phyloP scores from a whole-genome alignment of 2,888 invertebrate species.

The Perizoma affinitatum region DNA sequence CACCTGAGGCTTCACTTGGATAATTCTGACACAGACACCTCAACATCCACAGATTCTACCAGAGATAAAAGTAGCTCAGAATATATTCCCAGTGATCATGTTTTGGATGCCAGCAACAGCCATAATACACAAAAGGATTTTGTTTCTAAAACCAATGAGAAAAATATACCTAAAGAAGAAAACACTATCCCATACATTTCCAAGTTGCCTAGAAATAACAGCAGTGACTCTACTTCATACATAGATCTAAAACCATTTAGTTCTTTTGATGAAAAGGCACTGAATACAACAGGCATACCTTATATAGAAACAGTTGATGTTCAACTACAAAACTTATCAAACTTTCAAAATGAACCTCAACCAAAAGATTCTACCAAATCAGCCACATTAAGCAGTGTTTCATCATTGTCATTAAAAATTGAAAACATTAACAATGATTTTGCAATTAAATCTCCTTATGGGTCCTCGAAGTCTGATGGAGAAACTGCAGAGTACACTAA shows the following conservation, averaged over 20 bases:
- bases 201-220: constrained; percentile 59
- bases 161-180: constrained; percentile 38
- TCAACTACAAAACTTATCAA: constrained; percentile 40
- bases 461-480: constrained; percentile 55
- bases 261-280: constrained; percentile 58
- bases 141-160: constrained; percentile 6
- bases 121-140: constrained; percentile 35
- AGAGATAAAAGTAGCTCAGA: constrained; percentile 74
- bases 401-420: constrained; percentile 49
- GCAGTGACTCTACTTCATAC: constrained; percentile 76
- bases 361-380: constrained; percentile 50
- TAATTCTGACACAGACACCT: constrained; percentile 79
- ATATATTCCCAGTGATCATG: constrained; percentile 72
- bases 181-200: constrained; percentile 34
- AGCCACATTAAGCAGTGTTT: constrained; percentile 52
- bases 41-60: constrained; percentile 73
- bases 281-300: constrained; percentile 65
- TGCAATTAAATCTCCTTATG: constrained; percentile 45
- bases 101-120: constrained; percentile 45
- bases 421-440: constrained; percentile 46
- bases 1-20: constrained; percentile 70
- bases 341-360: constrained; percentile 35
- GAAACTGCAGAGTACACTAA: constrained; percentile 69
- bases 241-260: constrained; percentile 70
- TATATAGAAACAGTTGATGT: constrained; percentile 23